Percentiles rank a stretch among this genome's conserved stretches.
Evolutionary conservation across 92 coral and sea anemone genomes (phyloP).

Genomic region (Paramuricea clavata): DNA sequence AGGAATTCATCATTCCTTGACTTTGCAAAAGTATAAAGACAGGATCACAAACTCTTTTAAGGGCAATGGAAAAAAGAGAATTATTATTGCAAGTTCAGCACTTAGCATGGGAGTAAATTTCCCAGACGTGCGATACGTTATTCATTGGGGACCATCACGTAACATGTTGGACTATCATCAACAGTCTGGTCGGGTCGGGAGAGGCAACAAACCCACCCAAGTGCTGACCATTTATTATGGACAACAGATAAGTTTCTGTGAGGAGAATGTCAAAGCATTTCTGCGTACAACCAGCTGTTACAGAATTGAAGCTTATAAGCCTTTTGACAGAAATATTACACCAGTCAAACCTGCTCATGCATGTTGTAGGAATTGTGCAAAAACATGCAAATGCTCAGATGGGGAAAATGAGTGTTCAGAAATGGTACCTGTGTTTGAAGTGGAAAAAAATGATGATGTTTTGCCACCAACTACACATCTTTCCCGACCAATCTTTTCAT

Average conservation of each 20-base stretch:
- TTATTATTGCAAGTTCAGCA: slow-evolving; percentile 25
- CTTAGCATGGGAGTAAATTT: slow-evolving; percentile 36
- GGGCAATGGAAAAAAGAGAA: slow-evolving; percentile 29
- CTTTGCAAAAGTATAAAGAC: too few relatives aligned
- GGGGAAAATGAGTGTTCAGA: too few relatives aligned
- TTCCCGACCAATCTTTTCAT: too few relatives aligned
- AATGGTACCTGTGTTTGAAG: too few relatives aligned
- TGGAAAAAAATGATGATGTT: too few relatives aligned
- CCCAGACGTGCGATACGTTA: slow-evolving; percentile 30
- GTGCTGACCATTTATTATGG: slow-evolving; percentile 32
- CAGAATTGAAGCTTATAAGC: slow-evolving; percentile 34
- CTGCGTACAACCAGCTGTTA: slow-evolving; percentile 12
- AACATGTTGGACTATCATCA: slow-evolving; percentile 17
- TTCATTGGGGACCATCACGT: slow-evolving; percentile 41
- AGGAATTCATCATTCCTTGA: too few relatives aligned
- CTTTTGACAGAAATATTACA: slow-evolving; percentile 21
- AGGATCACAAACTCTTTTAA: slow-evolving; percentile 21
- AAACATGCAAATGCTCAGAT: slow-evolving; percentile 26
- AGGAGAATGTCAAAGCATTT: slow-evolving; percentile 28
- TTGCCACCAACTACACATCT: too few relatives aligned
- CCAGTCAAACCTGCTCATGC: slow-evolving; percentile 32
- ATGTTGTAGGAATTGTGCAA: slow-evolving; percentile 44
- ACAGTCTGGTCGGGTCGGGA: slow-evolving; percentile 36
- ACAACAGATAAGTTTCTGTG: slow-evolving; percentile 13
- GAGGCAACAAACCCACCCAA: slow-evolving; percentile 18